These are phyloP conservation scores for Spheniscus mendiculus DNA, from an alignment of 2,113 vertebrate genomes.

Conservation along the genomic window DNA sequence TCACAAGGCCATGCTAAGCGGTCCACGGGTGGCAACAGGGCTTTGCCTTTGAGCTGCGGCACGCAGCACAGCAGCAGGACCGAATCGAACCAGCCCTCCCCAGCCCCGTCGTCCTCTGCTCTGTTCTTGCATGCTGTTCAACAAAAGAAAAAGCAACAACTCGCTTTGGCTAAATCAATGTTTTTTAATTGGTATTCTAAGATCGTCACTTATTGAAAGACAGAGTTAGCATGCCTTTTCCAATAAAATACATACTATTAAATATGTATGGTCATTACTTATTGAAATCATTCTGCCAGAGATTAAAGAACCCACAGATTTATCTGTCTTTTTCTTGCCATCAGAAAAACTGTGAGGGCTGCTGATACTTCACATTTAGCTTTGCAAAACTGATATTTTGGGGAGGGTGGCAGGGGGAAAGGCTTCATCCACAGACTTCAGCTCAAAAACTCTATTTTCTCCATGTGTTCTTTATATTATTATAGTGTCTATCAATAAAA, in stretches of 20 bases:
- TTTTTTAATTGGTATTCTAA: not conserved
- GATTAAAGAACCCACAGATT: not conserved
- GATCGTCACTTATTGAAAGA: not conserved
- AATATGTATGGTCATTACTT: not conserved
- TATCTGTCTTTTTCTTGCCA: not conserved
- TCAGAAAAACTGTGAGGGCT: not conserved
- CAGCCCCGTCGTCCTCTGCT: not conserved
- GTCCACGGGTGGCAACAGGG: not conserved
- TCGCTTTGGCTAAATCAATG: not conserved
- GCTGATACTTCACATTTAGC: not conserved
- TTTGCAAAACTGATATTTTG: not conserved
- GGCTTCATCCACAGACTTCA: not conserved
- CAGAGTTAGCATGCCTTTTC: not conserved
- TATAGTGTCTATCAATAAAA: not conserved
- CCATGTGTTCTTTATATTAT: not conserved
- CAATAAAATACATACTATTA: not conserved
- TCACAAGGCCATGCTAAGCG: not conserved
- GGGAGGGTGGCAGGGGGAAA: too few relatives aligned
- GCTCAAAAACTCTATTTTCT: not conserved
- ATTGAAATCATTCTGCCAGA: not conserved
- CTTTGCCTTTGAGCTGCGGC: not conserved
- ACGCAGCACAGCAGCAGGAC: fast-evolving
- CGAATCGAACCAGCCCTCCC: fast-evolving
- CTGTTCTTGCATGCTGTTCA: fast-evolving
- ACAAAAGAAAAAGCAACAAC: not conserved